Evolutionary conservation across 2,113 vertebrate species (phyloP).

Genomic region (Corapipo altera): DNA sequence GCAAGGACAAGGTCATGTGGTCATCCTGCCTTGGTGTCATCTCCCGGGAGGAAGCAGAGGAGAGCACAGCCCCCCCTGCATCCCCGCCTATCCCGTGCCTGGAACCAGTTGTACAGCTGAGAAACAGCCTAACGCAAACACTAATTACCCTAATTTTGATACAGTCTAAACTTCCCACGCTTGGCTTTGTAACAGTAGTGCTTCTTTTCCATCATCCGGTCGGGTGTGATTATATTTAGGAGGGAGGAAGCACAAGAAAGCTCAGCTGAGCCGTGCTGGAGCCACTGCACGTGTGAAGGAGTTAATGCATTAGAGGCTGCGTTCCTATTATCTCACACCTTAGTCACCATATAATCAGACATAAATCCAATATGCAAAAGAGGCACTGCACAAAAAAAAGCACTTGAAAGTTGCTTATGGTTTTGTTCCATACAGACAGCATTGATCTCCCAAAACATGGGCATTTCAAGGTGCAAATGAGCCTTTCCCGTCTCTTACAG

Average conservation of each 20-base stretch:
- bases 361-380: neutral
- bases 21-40: accelerated
- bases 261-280: accelerated
- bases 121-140: neutral
- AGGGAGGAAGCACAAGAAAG: neutral
- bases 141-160: neutral
- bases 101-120: accelerated
- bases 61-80: neutral
- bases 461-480: conserved; percentile 40
- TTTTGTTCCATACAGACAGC: neutral
- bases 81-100: accelerated
- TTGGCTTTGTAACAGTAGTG: neutral
- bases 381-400: neutral
- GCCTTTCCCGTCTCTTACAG: conserved; percentile 26
- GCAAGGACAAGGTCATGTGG: accelerated
- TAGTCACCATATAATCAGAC: neutral
- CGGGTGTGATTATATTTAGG: neutral
- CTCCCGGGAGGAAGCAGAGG: neutral
- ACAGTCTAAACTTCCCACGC: neutral
- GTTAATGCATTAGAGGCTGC: neutral
- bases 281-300: accelerated
- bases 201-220: neutral
- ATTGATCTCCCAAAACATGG: neutral
- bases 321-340: neutral
- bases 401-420: neutral